Conservation (phyloP, 2,113 vertebrate species). For the Lota lota region DNA sequence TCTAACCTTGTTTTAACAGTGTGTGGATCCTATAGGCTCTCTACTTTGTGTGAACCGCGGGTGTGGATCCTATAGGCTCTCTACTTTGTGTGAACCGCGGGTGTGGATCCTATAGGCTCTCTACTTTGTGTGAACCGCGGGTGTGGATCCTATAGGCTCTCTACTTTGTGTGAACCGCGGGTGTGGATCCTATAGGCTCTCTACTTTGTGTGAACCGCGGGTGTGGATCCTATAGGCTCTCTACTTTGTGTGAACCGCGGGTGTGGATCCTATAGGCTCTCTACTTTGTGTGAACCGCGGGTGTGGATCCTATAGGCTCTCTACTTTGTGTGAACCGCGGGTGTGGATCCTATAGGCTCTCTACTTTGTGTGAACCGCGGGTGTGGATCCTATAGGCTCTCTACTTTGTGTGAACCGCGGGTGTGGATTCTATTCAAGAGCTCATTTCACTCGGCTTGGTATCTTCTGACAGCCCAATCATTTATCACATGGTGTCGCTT, state of each 20-base stretch:
- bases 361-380: slow-evolving; percentile 45
- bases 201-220: slow-evolving; percentile 44
- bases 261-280: slow-evolving; percentile 47
- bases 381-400: slow-evolving; percentile 7
- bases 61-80: slow-evolving; percentile 40
- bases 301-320: slow-evolving; percentile 41
- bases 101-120: slow-evolving; percentile 40
- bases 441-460: slow-evolving; percentile 59
- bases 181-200: slow-evolving; percentile 37
- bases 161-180: slow-evolving; percentile 44
- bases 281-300: slow-evolving; percentile 44
- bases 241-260: slow-evolving; percentile 44
- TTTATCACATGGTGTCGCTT: slow-evolving; percentile 64
- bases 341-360: slow-evolving; percentile 15
- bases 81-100: slow-evolving; percentile 44
- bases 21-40: slow-evolving; percentile 40
- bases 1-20: slow-evolving; percentile 47
- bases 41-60: slow-evolving; percentile 43
- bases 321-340: slow-evolving; percentile 44
- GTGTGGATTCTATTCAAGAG: slow-evolving; percentile 54
- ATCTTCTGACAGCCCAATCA: slow-evolving; percentile 55
- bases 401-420: slow-evolving; percentile 45
- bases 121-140: slow-evolving; percentile 44
- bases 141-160: slow-evolving; percentile 39
- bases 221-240: slow-evolving; percentile 40